Evolutionary conservation across 2,888 invertebrate species (phyloP).

Genomic region (Drosophila hamatofila): DNA sequence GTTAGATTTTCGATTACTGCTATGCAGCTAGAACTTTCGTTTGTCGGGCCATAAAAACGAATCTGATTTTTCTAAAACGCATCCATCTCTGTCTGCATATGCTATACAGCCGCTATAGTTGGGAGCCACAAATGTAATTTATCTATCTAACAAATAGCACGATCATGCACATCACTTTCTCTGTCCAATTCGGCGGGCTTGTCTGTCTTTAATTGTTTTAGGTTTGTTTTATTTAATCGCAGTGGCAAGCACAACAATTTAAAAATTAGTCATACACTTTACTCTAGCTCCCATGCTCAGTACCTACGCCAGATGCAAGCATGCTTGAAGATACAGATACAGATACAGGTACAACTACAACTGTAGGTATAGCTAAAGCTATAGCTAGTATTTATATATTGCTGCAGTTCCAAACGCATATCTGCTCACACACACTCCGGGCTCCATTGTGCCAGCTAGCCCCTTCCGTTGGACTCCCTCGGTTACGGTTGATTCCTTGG

Average conservation of each 20-base stretch:
- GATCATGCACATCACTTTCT: conserved; percentile 73
- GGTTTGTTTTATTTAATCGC: conserved; percentile 62
- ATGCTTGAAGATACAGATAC: conserved; percentile 68
- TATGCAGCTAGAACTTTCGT: conserved; percentile 38
- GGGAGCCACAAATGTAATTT: conserved; percentile 54
- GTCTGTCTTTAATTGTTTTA: conserved; percentile 58
- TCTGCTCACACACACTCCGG: conserved; percentile 34
- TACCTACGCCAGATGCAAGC: conserved; percentile 57
- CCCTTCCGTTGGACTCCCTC: conserved; percentile 29
- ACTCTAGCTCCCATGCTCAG: conserved; percentile 28
- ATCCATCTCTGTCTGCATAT: background rate
- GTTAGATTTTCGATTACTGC: conserved; percentile 13
- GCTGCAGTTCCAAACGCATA: conserved; percentile 22
- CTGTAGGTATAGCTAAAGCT: background rate
- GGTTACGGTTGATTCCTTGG: conserved; percentile 75
- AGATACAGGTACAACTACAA: conserved; percentile 1
- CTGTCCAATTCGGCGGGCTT: conserved; percentile 67
- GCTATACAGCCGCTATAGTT: conserved; percentile 4
- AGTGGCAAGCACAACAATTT: conserved; percentile 59
- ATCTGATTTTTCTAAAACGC: background rate
- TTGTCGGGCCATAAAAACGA: background rate
- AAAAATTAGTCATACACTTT: conserved; percentile 72
- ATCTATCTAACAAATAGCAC: conserved; percentile 67
- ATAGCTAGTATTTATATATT: background rate
- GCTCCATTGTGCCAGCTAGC: conserved; percentile 18